Percentiles rank a stretch among this genome's conserved stretches.
Conservation (phyloP, 2,797 vertebrate species). For the Phrynocephalus guinanensis region DNA sequence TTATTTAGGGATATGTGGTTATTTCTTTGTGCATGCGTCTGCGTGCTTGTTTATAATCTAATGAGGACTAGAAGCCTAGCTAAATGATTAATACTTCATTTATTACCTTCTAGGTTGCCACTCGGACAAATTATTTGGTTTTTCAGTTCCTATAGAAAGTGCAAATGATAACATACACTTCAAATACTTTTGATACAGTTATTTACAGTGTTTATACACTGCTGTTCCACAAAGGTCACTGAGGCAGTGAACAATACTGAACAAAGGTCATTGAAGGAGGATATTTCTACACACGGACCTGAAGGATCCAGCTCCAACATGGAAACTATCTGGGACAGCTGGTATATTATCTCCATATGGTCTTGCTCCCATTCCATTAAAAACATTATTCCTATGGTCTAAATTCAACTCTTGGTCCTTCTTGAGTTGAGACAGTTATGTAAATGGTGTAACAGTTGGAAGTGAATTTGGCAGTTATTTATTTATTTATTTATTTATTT, state of each 20-base stretch:
- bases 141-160: neutral
- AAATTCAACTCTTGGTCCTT: neutral
- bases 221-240: neutral
- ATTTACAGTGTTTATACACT: neutral
- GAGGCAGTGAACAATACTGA: neutral
- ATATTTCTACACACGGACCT: neutral
- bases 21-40: too few species aligned
- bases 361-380: neutral
- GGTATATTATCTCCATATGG: neutral
- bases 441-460: too few species aligned
- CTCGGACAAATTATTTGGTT: neutral
- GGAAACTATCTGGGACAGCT: neutral
- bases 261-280: neutral
- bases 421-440: too few species aligned
- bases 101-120: neutral
- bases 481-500: too few species aligned
- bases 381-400: conserved; percentile 5
- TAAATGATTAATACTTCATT: neutral
- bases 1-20: neutral
- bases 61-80: neutral
- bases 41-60: neutral
- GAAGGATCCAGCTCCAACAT: neutral
- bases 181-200: neutral
- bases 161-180: neutral
- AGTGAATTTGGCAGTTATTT: too few species aligned